A percentile compares a stretch with the other conserved stretches of the same genome.
Evolutionary conservation across 2,113 vertebrate genomes (phyloP).

Genomic region (Callospermophilus lateralis): DNA sequence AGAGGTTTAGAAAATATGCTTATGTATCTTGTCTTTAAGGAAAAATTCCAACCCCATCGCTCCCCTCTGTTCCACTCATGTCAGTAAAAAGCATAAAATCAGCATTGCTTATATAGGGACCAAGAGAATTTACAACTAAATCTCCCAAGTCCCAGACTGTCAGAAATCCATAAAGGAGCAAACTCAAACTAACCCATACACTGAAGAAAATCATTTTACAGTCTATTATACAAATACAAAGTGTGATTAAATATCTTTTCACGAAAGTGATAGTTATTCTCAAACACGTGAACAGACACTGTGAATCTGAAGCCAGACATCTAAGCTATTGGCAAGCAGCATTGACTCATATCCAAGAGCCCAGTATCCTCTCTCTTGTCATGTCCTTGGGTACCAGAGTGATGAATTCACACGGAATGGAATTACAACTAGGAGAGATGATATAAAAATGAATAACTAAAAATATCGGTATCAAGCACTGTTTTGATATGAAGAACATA

Average conservation of each 20-base stretch:
- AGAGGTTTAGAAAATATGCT: neutral
- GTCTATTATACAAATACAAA: constrained; percentile 53
- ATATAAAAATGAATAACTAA: constrained; percentile 41
- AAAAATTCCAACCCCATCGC: neutral
- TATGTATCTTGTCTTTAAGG: neutral
- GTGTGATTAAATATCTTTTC: constrained; percentile 65
- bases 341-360: neutral
- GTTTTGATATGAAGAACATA: constrained; percentile 16
- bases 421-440: constrained; percentile 35
- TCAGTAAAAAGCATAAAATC: neutral
- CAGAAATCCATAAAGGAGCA: constrained; percentile 31
- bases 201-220: constrained; percentile 58
- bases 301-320: neutral
- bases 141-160: neutral
- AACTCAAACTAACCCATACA: constrained; percentile 29
- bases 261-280: constrained; percentile 44
- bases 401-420: neutral
- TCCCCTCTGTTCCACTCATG: neutral
- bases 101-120: neutral
- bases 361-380: constrained; percentile 28
- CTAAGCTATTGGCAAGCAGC: constrained; percentile 48
- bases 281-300: constrained; percentile 10
- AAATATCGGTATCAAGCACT: neutral
- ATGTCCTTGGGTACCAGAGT: neutral
- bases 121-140: constrained; percentile 40